Evolutionary conservation across 2,888 invertebrate species (phyloP).

Genomic region (Acanthosepion pharaonis): DNA sequence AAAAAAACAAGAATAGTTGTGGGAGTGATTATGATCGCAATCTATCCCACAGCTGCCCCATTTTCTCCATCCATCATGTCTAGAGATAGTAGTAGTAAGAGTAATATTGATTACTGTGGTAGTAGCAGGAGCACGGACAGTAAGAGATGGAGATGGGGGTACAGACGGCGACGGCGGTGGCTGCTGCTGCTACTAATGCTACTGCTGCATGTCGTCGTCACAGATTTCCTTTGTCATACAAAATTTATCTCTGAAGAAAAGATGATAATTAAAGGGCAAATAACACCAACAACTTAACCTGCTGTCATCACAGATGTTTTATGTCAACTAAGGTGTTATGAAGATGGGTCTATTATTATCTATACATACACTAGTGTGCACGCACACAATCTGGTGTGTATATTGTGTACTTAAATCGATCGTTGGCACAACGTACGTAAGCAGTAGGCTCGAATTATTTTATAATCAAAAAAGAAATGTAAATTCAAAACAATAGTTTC

Average conservation of each 20-base stretch:
- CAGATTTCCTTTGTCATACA: not conserved
- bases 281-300: slow-evolving; percentile 8
- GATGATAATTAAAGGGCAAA: slow-evolving; percentile 33
- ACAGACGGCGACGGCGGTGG: not conserved
- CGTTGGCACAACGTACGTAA: not conserved
- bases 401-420: slow-evolving; percentile 14
- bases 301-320: slow-evolving; percentile 4
- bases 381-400: not conserved
- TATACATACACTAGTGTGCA: not conserved
- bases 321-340: not conserved
- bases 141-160: not conserved
- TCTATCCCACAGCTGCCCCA: slow-evolving; percentile 14
- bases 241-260: slow-evolving; percentile 6
- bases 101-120: not conserved
- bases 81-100: not conserved
- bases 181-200: not conserved
- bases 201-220: not conserved
- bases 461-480: not conserved
- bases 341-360: not conserved
- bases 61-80: not conserved
- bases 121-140: not conserved
- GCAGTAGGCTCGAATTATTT: not conserved
- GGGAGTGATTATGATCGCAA: slow-evolving; percentile 10
- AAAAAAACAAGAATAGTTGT: not conserved
- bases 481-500: not conserved